Percentiles rank a stretch among this genome's conserved stretches.
Conservation (phyloP, 1,140 invertebrate species). For the Cataglyphis hispanica region DNA sequence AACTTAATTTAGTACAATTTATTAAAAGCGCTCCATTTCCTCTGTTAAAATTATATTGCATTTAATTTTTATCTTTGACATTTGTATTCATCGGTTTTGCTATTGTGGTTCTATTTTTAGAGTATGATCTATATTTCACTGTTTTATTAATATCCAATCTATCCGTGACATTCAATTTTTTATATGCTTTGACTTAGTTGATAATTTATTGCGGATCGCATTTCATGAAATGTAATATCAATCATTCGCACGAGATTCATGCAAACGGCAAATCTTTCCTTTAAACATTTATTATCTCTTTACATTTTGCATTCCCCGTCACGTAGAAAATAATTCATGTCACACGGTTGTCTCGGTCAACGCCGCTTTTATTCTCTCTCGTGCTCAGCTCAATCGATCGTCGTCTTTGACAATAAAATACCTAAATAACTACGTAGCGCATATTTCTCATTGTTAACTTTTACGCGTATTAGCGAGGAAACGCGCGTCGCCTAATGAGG, state of each 20-base stretch:
- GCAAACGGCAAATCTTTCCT: neutral
- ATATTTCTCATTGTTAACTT: constrained; percentile 43
- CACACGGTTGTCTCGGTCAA: neutral
- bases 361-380: neutral
- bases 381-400: neutral
- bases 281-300: constrained; percentile 34
- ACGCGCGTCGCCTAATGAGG: constrained; percentile 38
- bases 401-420: constrained; percentile 19
- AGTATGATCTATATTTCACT: neutral
- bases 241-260: neutral
- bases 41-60: neutral
- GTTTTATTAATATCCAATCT: constrained; percentile 30
- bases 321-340: neutral
- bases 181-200: neutral
- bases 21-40: neutral
- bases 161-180: neutral
- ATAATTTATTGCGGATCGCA: constrained; percentile 27
- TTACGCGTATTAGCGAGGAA: neutral
- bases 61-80: constrained; percentile 28
- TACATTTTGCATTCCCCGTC: neutral
- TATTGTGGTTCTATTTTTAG: neutral
- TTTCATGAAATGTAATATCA: constrained; percentile 11
- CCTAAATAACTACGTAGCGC: neutral
- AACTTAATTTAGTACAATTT: neutral
- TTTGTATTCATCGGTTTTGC: neutral